Percentiles rank a stretch among this genome's conserved stretches.
These are phyloP conservation scores for Drosophila navojoa DNA, from an alignment of 1,140 invertebrate genomes.

Conservation along the genomic window DNA sequence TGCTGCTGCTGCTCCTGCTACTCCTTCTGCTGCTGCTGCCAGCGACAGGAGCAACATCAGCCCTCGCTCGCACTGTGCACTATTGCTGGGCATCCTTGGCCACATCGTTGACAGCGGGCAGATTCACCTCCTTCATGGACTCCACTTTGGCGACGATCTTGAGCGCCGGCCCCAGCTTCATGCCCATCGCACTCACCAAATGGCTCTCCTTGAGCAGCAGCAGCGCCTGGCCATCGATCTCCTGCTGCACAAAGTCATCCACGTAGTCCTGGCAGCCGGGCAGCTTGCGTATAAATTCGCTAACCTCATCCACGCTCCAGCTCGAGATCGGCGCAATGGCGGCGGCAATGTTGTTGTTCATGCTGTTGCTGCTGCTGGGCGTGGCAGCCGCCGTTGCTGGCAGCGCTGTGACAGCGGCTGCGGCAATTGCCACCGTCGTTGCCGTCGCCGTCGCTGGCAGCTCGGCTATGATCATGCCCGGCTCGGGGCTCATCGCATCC, in stretches of 20 bases:
- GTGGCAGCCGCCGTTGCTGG: conserved; percentile 9
- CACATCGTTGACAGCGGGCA: conserved; percentile 26
- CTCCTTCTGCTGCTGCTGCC: not conserved
- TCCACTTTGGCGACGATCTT: conserved; percentile 92
- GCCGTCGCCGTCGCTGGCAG: conserved; percentile 7
- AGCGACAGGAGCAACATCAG: not conserved
- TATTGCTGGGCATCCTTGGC: conserved; percentile 59
- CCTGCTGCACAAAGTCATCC: conserved; percentile 96
- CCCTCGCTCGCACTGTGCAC: conserved; percentile 18
- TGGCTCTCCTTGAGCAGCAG: conserved; percentile 97
- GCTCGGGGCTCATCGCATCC: conserved; percentile 39
- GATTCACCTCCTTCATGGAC: conserved; percentile 78
- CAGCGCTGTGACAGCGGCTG: conserved; percentile 3
- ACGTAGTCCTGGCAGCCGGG: conserved; percentile 96
- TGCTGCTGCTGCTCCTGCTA: not conserved
- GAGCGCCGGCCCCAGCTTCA: conserved; percentile 96
- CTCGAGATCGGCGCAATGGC: conserved; percentile 52
- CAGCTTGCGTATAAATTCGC: conserved; percentile 93
- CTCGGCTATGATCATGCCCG: conserved; percentile 12
- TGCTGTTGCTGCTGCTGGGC: conserved; percentile 10
- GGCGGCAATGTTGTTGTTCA: not conserved
- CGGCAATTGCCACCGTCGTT: conserved; percentile 5
- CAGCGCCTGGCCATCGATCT: conserved; percentile 97
- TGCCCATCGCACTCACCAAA: conserved; percentile 96
- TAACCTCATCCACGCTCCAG: conserved; percentile 89